Evolutionary conservation across 2,888 invertebrate genomes (phyloP), one percentile per base, ranked within the genome.

Genomic region (Zelleria hepariella): DNA sequence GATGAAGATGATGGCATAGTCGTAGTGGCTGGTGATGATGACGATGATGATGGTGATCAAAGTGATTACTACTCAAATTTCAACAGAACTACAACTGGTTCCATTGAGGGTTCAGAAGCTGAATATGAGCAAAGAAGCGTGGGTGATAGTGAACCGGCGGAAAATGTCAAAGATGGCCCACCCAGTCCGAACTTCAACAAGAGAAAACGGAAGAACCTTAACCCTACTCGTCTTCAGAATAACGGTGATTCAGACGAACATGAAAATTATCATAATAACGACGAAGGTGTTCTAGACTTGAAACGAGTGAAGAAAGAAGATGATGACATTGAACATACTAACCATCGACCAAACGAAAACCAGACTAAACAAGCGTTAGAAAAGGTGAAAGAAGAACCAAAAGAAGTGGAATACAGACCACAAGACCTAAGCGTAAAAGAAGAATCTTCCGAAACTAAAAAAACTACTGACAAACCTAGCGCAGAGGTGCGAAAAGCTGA

Each of bases 191-290:
- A 91, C 69, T 91, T 93, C n/a, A 92, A 91, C 71, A 94, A 94
- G 72, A 90, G 96, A 59, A 97, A 97, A 80, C 90, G 97, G 26
- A 97, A 97, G 84, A 96, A 94, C 68, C 93, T 95, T 68, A 96
- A 97, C 76, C 97, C 97, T 0, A 95, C 94, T 1, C 91, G 95
- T 63, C 93, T 95, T 73, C 92, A 95, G n/a, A 82, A 78, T 59
- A 77, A 70, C 58, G 72, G 72, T 55, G 66, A 66, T 23, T 64
- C 70, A 2, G 78, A 77, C 57, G 75, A 70, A 62, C 66, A 68
- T 49, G 67, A 72, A 27, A 62, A 65, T 2, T 68, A 69, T 18
- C 20, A 64, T 55, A 62, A 61, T 21, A 75, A 75, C 55, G 70
- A 75, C 69, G 77, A 88, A 69, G 75, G 65, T 62, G 78, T 70